Evolutionary conservation across 2,797 vertebrate species (phyloP).

Genomic region (Varecia variegata): DNA sequence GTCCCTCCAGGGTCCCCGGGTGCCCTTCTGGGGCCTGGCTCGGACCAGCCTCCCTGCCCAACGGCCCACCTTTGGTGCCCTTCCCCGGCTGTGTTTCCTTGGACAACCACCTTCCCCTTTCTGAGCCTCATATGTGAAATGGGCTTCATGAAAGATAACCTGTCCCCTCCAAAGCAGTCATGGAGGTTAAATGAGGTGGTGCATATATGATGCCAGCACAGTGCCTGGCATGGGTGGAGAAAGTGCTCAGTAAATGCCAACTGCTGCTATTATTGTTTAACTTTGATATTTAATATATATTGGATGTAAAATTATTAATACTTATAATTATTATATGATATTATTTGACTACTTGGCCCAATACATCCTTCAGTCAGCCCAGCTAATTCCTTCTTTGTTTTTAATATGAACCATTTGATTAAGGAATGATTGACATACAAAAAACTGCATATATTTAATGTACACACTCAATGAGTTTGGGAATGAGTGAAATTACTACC

Average conservation of each 20-base stretch:
- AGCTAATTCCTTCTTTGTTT: background rate
- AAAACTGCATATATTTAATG: background rate
- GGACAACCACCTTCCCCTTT: background rate
- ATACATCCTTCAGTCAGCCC: background rate
- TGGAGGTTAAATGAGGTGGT: background rate
- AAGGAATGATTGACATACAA: background rate
- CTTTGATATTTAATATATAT: background rate
- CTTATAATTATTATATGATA: background rate
- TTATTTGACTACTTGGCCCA: background rate
- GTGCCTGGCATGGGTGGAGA: rapidly evolving
- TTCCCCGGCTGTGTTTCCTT: rapidly evolving
- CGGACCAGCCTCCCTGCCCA: rapidly evolving
- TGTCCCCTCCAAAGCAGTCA: rapidly evolving
- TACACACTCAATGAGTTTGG: background rate
- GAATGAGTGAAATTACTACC: background rate
- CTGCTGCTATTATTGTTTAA: background rate
- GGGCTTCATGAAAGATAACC: background rate
- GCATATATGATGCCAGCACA: background rate
- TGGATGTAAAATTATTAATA: background rate
- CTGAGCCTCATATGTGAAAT: background rate
- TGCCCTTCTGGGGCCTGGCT: background rate
- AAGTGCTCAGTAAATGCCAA: background rate
- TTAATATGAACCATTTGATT: background rate
- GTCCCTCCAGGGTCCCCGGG: too few species aligned
- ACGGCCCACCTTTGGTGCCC: background rate